Evolutionary conservation across 2,888 invertebrate species (phyloP), one percentile per base, ranked within the genome.

Genomic region (Argynnis bischoffii): DNA sequence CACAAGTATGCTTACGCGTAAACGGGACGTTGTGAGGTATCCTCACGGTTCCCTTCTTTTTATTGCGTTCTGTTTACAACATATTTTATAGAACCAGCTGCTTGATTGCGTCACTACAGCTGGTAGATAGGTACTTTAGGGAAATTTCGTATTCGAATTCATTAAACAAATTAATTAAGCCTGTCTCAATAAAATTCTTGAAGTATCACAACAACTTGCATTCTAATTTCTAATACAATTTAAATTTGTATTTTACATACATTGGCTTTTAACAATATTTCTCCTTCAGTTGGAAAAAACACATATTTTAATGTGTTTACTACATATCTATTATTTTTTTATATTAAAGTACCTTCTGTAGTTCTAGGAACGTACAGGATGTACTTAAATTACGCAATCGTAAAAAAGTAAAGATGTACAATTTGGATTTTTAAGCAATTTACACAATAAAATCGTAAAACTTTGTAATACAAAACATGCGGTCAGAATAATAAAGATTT

Each of bases 61-160:
- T 85, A 85, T 86, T 83, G 81, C 81, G 81, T 79, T 76, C 81
- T 82, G 83, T 86, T 84, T 81, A 85, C 84, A 82, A 79, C 79
- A 79, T 82, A 85, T 83, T 86, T 88, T 84, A 87, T 82, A 80
- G 83, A 79, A 88, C 86, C 90, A 92, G 90, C 89, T 90, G 90
- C 85, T 86, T 79, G 77, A 81, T 85, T 85, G 80, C 85, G 84
- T 84, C 82, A 85, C 81, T 79, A 81, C 81, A 84, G 78, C 75
- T 81, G 80, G 79, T 80, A 63, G 75, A 75, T 77, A 75, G 75
- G 71, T 75, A 76, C 76, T 78, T 77, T 73, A 67, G 75, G 74
- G 70, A 77, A 81, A 80, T 78, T 75, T 76, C 70, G 55, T 61
- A 69, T 70, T 73, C 66, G 66, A 74, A 72, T 70, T 70, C 66